Evolutionary conservation across 30 jellyfish, hydroid and myxozoan genomes (phyloP).

Genomic region (Haliclystus octoradiatus): DNA sequence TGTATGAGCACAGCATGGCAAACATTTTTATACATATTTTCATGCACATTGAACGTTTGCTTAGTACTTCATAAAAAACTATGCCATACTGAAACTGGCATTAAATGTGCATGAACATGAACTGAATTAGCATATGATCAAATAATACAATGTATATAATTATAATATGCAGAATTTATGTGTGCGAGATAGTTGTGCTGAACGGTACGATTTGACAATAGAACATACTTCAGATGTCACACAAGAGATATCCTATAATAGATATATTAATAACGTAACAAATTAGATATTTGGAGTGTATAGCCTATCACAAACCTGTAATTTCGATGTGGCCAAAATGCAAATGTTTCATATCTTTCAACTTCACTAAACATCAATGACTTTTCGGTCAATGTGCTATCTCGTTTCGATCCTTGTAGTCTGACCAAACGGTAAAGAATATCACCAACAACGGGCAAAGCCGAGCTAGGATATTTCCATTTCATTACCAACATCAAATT

Average conservation of each 20-base stretch:
- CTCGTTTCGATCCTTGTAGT: conserved; percentile 40
- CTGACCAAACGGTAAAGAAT: conserved; percentile 43
- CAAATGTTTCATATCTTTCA: conserved; percentile 62
- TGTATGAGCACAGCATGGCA: background rate
- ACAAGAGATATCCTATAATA: too few relatives aligned
- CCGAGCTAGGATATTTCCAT: conserved; percentile 62
- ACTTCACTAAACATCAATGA: conserved; percentile 73
- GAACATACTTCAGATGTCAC: too few relatives aligned
- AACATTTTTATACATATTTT: background rate
- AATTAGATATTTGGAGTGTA: too few relatives aligned
- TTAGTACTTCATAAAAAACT: background rate
- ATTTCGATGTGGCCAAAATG: conserved; percentile 74
- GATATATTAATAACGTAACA: too few relatives aligned
- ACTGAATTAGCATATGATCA: too few relatives aligned
- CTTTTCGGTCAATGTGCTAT: conserved; percentile 34
- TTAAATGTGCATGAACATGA: too few relatives aligned
- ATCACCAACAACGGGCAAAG: conserved; percentile 85
- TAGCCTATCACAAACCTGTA: conserved; percentile 73
- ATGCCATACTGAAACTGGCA: too few relatives aligned
- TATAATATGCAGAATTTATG: too few relatives aligned
- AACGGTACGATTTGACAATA: too few relatives aligned
- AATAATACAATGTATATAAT: too few relatives aligned
- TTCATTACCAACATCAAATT: conserved; percentile 35
- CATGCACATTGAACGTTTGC: background rate
- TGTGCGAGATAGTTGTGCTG: too few relatives aligned